Percentiles rank a stretch among this genome's conserved stretches.
Conservation (phyloP, 2,888 invertebrate genomes). For the Linnaemya vulpina region DNA sequence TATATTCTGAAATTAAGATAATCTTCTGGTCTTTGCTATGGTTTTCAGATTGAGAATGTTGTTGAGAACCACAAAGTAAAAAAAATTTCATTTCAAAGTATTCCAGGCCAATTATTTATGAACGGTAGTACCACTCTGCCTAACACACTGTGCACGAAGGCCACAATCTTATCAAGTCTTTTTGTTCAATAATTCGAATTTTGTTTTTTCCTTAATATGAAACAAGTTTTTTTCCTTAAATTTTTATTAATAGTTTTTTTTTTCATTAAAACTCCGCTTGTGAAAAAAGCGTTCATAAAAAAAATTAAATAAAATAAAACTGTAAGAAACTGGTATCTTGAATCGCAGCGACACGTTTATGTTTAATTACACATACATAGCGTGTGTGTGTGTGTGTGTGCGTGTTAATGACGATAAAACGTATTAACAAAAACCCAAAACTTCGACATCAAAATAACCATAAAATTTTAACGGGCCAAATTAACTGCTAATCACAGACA, state of each 20-base stretch:
- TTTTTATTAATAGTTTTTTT: background rate
- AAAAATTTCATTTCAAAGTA: too few species aligned
- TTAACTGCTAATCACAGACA: background rate
- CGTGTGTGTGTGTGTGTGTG: background rate
- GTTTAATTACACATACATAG: background rate
- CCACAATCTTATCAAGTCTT: background rate
- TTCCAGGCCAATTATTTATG: too few species aligned
- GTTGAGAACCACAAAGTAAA: too few species aligned
- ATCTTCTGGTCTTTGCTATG: too few species aligned
- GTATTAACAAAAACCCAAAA: background rate
- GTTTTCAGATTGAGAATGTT: too few species aligned
- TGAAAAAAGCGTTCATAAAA: background rate
- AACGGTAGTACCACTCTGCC: too few species aligned
- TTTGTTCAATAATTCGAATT: background rate
- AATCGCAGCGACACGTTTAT: background rate
- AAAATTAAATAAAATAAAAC: background rate
- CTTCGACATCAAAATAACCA: background rate
- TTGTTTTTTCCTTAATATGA: background rate
- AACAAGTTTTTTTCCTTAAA: background rate
- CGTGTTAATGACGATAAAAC: background rate
- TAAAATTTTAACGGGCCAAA: slow-evolving; percentile 8
- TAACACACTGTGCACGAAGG: background rate
- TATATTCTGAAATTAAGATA: too few species aligned
- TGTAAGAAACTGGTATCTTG: background rate
- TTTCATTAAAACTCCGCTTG: background rate